A percentile compares a stretch with the other conserved stretches of the same genome.
phyloP scores from a whole-genome alignment of 2,888 invertebrate species.

The Thelaira solivaga region DNA sequence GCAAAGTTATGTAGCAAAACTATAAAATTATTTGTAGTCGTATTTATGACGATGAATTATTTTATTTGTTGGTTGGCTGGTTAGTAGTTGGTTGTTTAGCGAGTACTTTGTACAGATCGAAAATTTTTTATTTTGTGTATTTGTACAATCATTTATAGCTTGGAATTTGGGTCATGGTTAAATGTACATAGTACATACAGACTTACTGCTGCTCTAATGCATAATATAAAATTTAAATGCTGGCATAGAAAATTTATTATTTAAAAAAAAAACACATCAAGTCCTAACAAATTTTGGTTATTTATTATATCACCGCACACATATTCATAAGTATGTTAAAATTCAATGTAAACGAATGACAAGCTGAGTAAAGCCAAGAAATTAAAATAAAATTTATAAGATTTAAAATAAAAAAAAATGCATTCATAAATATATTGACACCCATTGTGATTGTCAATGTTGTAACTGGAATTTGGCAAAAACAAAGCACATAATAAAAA shows the following conservation, averaged over 20 bases:
- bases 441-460: too few relatives aligned
- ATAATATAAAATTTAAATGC: background rate
- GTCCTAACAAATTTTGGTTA: background rate
- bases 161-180: constrained; percentile 61
- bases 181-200: too few relatives aligned
- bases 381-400: too few relatives aligned
- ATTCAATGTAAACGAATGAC: too few relatives aligned
- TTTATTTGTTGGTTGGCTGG: background rate
- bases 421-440: too few relatives aligned
- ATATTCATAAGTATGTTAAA: too few relatives aligned
- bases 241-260: background rate
- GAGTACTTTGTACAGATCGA: constrained; percentile 12
- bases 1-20: background rate
- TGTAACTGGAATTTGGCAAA: too few relatives aligned
- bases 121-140: constrained; percentile 24
- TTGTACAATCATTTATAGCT: constrained; percentile 24
- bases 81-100: background rate
- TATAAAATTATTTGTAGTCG: background rate
- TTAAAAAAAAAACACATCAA: background rate
- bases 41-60: background rate
- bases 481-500: too few relatives aligned
- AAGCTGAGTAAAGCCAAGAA: too few relatives aligned
- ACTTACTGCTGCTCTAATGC: constrained; percentile 38
- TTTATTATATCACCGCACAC: too few relatives aligned
- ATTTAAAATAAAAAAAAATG: too few relatives aligned